phyloP scores from a whole-genome alignment of 2,113 vertebrate genomes.

The Poicephalus meyeri region DNA sequence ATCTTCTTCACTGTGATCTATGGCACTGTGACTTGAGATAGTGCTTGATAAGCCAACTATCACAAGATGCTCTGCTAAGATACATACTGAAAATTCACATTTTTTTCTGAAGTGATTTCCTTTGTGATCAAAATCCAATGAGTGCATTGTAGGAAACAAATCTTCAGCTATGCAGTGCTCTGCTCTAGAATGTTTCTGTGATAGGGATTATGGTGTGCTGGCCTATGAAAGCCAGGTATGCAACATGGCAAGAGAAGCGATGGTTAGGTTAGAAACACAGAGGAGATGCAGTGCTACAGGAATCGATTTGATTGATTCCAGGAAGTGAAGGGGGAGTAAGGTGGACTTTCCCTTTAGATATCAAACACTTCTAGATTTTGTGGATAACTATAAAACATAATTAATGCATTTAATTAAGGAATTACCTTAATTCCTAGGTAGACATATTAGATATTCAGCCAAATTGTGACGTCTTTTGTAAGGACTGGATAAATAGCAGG shows the following conservation, averaged over 20 bases:
- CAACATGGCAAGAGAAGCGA: neutral
- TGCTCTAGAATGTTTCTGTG: neutral
- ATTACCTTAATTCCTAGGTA: neutral
- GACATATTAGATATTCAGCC: neutral
- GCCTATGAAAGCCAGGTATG: rapidly evolving
- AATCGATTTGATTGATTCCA: neutral
- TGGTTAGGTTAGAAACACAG: neutral
- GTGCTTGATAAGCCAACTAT: neutral
- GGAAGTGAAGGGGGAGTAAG: neutral
- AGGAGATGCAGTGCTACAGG: neutral
- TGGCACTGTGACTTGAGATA: neutral
- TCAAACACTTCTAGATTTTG: neutral
- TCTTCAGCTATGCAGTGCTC: neutral
- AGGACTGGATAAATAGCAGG: neutral
- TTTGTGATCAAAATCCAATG: neutral
- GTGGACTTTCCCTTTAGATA: neutral
- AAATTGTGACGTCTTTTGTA: neutral
- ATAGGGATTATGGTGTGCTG: neutral
- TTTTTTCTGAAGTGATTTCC: neutral
- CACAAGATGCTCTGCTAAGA: neutral
- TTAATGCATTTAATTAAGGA: neutral
- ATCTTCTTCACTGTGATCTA: neutral
- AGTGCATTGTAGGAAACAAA: neutral
- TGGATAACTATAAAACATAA: neutral
- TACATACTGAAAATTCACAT: neutral